These are phyloP conservation scores for Platorchestia sp. DNA, from an alignment of 1,140 invertebrate genomes.

Conservation along the genomic window DNA sequence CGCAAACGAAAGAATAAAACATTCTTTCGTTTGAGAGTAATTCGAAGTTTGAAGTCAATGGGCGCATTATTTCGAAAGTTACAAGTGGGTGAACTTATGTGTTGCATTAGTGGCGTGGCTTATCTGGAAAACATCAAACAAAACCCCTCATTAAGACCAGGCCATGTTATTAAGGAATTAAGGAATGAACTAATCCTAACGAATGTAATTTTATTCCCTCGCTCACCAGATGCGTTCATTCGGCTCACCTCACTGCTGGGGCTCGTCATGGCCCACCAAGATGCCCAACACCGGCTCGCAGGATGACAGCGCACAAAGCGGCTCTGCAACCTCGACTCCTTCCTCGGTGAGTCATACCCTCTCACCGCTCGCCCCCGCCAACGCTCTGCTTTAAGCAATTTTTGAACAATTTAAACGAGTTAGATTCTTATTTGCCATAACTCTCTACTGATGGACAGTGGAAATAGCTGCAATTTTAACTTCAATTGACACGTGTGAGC, in stretches of 20 bases:
- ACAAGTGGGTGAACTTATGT: no score
- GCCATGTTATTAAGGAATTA: no score
- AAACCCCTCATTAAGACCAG: neutral
- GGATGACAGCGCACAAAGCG: neutral
- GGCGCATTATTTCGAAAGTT: no score
- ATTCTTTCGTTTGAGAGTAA: no score
- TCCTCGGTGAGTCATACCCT: neutral
- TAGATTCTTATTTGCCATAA: neutral
- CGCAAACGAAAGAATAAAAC: no score
- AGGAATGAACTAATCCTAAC: no score
- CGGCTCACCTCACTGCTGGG: constrained; percentile 5
- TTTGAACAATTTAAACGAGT: neutral
- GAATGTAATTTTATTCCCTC: no score
- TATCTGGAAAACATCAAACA: neutral
- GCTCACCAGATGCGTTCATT: neutral
- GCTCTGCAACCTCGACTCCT: neutral
- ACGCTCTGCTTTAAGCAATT: no score
- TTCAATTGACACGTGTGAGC: neutral
- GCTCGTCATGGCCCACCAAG: neutral
- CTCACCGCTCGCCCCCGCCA: neutral
- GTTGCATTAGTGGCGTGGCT: no score
- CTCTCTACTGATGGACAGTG: neutral
- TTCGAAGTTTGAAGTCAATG: no score
- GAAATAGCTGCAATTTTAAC: neutral
- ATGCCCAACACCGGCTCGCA: neutral